Base-by-base conservation (phyloP, 2,888 invertebrate species). In the Tineola bisselliella region DNA sequence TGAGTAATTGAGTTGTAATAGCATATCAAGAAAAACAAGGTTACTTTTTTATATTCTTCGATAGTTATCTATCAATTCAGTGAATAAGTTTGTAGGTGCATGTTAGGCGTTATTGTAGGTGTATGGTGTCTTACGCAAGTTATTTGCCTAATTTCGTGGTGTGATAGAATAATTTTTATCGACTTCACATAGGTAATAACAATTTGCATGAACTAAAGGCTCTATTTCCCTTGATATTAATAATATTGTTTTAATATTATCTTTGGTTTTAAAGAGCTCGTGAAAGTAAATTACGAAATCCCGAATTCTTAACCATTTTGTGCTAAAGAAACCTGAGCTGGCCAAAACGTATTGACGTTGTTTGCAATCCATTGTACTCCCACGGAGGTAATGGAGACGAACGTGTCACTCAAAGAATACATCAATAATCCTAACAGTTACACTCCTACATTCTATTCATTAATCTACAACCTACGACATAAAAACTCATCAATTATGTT, bases 51-150 rank as follows among this genome's bases (percentile, higher is more conserved):
- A 52, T 17, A 15, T 52, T 18, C 52, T 52, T 52, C 13, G 17
- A 52, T 19, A 52, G 33, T 30, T 11, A 58, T n/a, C n/a, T n/a
- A 58, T n/a, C 11, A 10, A 58, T 58, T 6, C 10, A 13, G 30
- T 17, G 33, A n/a, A 17, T 48, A 38, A 3, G 3, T 38, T 12
- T 38, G 82, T 82, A 76, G 84, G 82, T 70, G 74, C 71, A 66
- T 71, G 67, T 66, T 73, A 74, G 77, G 73, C 70, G 70, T 63
- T 13, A 72, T 67, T 66, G 83, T 79, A 75, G 84, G 82, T 75
- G 78, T 81, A 81, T 82, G 83, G 81, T 77, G 74, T 13, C 8
- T 58, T 56, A n/a, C 48, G 48, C 8, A 48, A 48, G 8, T 48
- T 48, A 48, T 48, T 48, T 3, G 6, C n/a, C 6, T 15, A 10